Percentiles rank a stretch among this genome's conserved stretches.
These are phyloP conservation scores for Dendrocopos noguchii DNA, from an alignment of 2,113 vertebrate genomes.

Conservation along the genomic window DNA sequence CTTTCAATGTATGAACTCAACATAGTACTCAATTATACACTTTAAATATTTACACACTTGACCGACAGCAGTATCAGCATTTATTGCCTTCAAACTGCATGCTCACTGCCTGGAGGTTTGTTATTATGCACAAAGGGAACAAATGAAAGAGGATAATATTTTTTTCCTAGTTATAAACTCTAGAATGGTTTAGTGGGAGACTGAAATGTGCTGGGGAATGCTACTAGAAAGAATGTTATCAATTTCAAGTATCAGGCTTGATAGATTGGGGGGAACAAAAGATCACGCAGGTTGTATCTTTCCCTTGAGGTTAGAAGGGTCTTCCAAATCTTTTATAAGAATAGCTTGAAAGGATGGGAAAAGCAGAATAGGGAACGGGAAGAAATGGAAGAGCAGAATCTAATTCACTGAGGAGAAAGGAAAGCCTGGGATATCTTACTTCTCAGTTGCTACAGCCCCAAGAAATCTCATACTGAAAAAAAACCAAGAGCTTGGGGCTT, in stretches of 20 bases:
- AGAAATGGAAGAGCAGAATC: background rate
- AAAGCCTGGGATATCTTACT: background rate
- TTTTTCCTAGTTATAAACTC: background rate
- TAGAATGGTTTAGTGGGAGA: background rate
- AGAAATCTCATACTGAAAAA: background rate
- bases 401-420: background rate
- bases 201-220: background rate
- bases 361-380: background rate
- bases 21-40: conserved; percentile 71
- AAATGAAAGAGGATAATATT: background rate
- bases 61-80: conserved; percentile 69
- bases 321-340: background rate
- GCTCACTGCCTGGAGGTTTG: conserved; percentile 57
- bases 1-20: conserved; percentile 60
- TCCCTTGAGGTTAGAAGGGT: background rate
- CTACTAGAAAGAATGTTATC: background rate
- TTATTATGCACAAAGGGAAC: conserved; percentile 58
- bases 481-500: background rate
- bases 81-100: conserved; percentile 73
- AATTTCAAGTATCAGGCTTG: conserved; percentile 24
- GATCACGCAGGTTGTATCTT: background rate
- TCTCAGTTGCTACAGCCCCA: background rate
- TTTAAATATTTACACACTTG: conserved; percentile 72
- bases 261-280: background rate
- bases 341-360: background rate